Base-by-base conservation (phyloP, 2,797 vertebrate genomes). In the Pseudomugil tenellus region DNA sequence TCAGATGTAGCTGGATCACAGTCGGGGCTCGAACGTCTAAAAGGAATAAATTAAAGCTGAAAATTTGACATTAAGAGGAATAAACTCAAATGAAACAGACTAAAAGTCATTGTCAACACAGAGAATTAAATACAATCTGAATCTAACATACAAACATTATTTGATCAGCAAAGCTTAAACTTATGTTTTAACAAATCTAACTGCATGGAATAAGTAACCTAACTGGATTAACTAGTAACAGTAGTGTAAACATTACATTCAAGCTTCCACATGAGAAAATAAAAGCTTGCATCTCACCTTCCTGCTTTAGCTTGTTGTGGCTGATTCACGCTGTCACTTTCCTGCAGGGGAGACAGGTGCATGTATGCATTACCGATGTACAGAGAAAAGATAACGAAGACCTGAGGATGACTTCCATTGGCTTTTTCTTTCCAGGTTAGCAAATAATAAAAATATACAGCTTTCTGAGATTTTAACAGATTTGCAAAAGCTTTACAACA, bases 1-100 rank as follows among this genome's bases (percentile, higher is more conserved):
- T 85, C 61, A 75, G 78, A 87, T 86, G 90, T 63, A 86, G 90
- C 84, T 86, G 90, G 88, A 86, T 91, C 83, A 73, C 78, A 60
- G 87, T 54, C 19, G 84, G 84, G 81, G 68, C 51, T 69, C 31
- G 72, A 76, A 58, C 71, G 71, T 81, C 93, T 94, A 16, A 7
- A 55, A 19, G 11, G 4, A 58, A 14, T 58, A 13, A 65, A 4
- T 35, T 0, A 11, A 19, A 4, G 26, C 9, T 6, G 6, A 32
- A 29, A 58, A 37, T 4, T 6, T 16, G 21, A 3, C 12, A 11
- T 21, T n/a, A 10, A 48, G n/a, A 3, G 23, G 23, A 48, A 8
- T 2, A n/a, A 21, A 21, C 14, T 39, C 25, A 52, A 39, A 58
- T 25, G n/a, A n/a, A n/a, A n/a, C n/a, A n/a, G n/a, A n/a, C n/a